Conservation (phyloP, 2,888 invertebrate genomes). For the Pyralis farinalis region DNA sequence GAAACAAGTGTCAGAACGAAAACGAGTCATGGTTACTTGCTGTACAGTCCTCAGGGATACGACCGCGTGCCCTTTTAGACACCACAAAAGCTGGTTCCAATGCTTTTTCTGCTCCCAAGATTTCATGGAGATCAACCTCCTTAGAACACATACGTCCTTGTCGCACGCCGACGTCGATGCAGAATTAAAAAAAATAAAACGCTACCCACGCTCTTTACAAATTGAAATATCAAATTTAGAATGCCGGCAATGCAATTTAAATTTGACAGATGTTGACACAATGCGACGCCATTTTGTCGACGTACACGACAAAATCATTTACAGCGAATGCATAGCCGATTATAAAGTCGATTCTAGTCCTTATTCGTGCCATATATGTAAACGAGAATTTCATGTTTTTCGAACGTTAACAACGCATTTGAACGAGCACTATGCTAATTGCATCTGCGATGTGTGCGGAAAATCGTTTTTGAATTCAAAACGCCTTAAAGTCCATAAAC, state of each 20-base stretch:
- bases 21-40: slow-evolving; percentile 52
- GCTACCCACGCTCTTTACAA: slow-evolving; percentile 61
- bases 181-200: slow-evolving; percentile 56
- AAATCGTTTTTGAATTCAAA: slow-evolving; percentile 73
- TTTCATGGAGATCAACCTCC: slow-evolving; percentile 53
- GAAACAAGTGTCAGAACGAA: slow-evolving; percentile 57
- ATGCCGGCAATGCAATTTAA: slow-evolving; percentile 51
- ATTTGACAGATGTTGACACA: slow-evolving; percentile 43
- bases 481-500: slow-evolving; percentile 68
- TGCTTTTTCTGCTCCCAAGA: slow-evolving; percentile 63
- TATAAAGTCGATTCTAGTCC: slow-evolving; percentile 59
- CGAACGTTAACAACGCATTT: slow-evolving; percentile 64
- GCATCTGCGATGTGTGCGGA: slow-evolving; percentile 73
- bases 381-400: slow-evolving; percentile 58
- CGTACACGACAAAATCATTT: slow-evolving; percentile 49
- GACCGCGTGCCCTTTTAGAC: slow-evolving; percentile 65
- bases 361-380: slow-evolving; percentile 56
- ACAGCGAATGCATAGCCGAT: slow-evolving; percentile 64
- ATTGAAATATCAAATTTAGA: slow-evolving; percentile 61
- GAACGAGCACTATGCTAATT: slow-evolving; percentile 72
- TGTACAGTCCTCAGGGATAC: slow-evolving; percentile 49
- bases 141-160: slow-evolving; percentile 41
- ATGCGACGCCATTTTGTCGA: slow-evolving; percentile 52
- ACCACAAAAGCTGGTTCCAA: slow-evolving; percentile 69
- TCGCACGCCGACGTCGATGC: slow-evolving; percentile 41